Evolutionary conservation across 2,113 vertebrate species (phyloP).

Genomic region (Limanda limanda): DNA sequence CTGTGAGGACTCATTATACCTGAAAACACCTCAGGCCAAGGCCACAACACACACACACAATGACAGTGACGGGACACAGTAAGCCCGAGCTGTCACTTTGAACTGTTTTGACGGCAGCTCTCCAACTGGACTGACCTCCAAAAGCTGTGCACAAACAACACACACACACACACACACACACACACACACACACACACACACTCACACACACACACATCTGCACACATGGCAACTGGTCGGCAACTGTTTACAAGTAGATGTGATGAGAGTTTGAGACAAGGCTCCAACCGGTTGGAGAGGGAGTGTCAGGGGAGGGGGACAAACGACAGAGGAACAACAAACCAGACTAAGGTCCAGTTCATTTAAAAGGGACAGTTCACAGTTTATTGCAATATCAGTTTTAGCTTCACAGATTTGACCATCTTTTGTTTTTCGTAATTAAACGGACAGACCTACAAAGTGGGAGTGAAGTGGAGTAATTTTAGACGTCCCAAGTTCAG

Average conservation of each 20-base stretch:
- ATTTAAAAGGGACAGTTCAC: neutral
- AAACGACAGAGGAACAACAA: constrained; percentile 13
- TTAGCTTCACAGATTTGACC: neutral
- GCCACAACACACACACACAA: constrained; percentile 11
- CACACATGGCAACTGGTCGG: neutral
- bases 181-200: constrained; percentile 8
- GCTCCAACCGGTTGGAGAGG: constrained; percentile 41
- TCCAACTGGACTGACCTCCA: constrained; percentile 33
- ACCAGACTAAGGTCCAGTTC: neutral
- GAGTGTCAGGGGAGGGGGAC: neutral
- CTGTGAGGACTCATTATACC: constrained; percentile 53
- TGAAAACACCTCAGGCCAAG: constrained; percentile 42
- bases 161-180: constrained; percentile 3
- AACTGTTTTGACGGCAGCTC: constrained; percentile 55
- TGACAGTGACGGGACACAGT: constrained; percentile 20
- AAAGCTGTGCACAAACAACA: neutral
- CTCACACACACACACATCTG: constrained; percentile 1
- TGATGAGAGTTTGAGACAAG: constrained; percentile 49
- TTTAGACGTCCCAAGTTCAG: no score
- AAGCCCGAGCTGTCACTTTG: constrained; percentile 63
- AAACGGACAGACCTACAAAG: neutral
- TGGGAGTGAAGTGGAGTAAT: neutral
- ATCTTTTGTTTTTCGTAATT: neutral
- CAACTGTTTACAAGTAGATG: constrained; percentile 49
- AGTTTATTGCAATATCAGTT: neutral